A percentile compares a stretch with the other conserved stretches of the same genome.
Evolutionary conservation across 1,140 invertebrate genomes (phyloP).

Genomic region (Neodiprion pinetum): DNA sequence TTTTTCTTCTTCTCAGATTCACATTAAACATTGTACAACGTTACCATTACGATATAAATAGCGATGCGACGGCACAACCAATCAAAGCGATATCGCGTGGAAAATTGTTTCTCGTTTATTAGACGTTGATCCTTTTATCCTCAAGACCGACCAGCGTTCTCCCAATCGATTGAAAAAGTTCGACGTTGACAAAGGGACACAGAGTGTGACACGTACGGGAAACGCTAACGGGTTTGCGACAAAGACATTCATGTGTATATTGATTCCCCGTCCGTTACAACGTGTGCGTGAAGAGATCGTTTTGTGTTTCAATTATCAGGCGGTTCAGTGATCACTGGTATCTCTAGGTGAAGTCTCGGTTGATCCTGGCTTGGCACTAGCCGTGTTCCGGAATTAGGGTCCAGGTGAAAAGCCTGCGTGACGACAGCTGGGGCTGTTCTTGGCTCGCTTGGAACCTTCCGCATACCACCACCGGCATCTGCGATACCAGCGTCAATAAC

Average conservation of each 20-base stretch:
- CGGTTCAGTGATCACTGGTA: constrained; percentile 51
- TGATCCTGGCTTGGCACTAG: constrained; percentile 38
- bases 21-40: too few relatives aligned
- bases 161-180: not conserved
- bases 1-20: too few relatives aligned
- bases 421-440: constrained; percentile 39
- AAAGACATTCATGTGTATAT: not conserved
- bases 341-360: constrained; percentile 48
- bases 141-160: not conserved
- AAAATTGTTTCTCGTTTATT: too few relatives aligned
- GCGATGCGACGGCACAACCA: not conserved
- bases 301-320: constrained; percentile 33
- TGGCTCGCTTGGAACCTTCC: constrained; percentile 49
- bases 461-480: constrained; percentile 45
- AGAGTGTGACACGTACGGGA: not conserved
- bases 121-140: not conserved
- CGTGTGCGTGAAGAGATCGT: not conserved
- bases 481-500: constrained; percentile 44
- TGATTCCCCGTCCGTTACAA: not conserved
- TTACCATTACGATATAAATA: too few relatives aligned
- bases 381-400: constrained; percentile 36
- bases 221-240: not conserved
- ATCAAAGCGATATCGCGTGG: not conserved
- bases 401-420: constrained; percentile 36
- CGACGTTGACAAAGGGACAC: not conserved